Conservation (phyloP, 2,888 invertebrate species). For the Lypha dubia region DNA sequence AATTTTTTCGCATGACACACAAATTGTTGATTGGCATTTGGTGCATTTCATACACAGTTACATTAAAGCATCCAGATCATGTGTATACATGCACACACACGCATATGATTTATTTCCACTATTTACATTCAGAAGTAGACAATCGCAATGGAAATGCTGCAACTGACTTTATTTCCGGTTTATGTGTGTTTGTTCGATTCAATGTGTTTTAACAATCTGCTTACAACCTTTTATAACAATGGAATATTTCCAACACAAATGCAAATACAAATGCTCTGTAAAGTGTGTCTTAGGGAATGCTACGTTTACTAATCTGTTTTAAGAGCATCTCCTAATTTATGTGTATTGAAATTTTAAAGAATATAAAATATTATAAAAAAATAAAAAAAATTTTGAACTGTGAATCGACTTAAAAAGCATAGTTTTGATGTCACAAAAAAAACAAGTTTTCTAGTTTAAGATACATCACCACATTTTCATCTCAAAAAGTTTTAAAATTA, state of each 20-base stretch:
- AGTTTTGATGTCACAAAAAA: no score
- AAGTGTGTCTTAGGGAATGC: background rate
- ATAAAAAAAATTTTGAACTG: background rate
- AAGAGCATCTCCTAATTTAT: background rate
- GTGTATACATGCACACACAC: background rate
- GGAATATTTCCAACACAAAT: background rate
- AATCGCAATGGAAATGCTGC: slow-evolving; percentile 27
- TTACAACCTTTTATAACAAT: slow-evolving; percentile 18
- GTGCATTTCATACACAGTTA: slow-evolving; percentile 23
- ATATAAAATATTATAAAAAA: background rate
- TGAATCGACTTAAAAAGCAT: no score
- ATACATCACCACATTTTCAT: background rate
- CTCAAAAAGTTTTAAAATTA: background rate
- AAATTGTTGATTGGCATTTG: slow-evolving; percentile 60
- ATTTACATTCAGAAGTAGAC: slow-evolving; percentile 15
- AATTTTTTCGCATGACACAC: slow-evolving; percentile 14
- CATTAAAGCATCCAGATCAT: background rate
- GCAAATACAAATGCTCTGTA: background rate
- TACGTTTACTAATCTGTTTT: background rate
- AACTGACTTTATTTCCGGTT: slow-evolving; percentile 36
- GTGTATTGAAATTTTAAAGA: background rate
- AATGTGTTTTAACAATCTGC: slow-evolving; percentile 38
- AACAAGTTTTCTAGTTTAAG: no score
- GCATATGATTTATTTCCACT: background rate
- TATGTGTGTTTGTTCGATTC: slow-evolving; percentile 27